Conservation (phyloP, 2,113 vertebrate genomes). For the Lota lota region DNA sequence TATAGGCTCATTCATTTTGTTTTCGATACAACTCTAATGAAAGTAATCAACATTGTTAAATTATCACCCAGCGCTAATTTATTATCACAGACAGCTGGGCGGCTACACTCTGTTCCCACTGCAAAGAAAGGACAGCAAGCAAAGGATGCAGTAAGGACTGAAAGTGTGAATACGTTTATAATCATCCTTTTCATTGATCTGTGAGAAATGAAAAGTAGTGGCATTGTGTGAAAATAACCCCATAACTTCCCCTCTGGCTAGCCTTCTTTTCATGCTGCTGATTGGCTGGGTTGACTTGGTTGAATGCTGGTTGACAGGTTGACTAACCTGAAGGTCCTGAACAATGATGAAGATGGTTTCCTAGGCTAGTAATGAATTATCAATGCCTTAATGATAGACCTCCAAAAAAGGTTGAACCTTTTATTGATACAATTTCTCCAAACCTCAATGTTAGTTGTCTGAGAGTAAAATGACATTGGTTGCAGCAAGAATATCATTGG, state of each 20-base stretch:
- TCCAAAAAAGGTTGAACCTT: too few species aligned
- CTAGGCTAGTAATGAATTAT: too few species aligned
- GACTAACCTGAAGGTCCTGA: background rate
- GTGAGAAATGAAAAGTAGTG: constrained; percentile 25
- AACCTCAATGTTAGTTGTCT: too few species aligned
- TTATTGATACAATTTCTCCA: too few species aligned
- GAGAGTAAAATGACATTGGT: too few species aligned
- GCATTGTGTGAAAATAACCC: constrained; percentile 15
- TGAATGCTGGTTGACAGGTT: constrained; percentile 4
- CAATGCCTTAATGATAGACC: too few species aligned
- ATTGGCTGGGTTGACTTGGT: background rate
- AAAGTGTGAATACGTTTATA: constrained; percentile 22
- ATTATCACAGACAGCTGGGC: too few species aligned
- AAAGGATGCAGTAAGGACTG: background rate
- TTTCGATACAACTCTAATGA: too few species aligned
- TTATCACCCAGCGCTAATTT: too few species aligned
- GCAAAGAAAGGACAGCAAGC: background rate
- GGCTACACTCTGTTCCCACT: constrained; percentile 6
- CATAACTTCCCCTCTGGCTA: background rate
- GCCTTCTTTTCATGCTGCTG: constrained; percentile 13
- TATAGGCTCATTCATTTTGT: too few species aligned
- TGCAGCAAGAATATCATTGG: too few species aligned
- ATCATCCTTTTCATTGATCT: constrained; percentile 48
- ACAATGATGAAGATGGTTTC: background rate
- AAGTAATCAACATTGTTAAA: too few species aligned